Conservation (phyloP, 2,888 invertebrate genomes). For the Pseudolycoriella hygida region DNA sequence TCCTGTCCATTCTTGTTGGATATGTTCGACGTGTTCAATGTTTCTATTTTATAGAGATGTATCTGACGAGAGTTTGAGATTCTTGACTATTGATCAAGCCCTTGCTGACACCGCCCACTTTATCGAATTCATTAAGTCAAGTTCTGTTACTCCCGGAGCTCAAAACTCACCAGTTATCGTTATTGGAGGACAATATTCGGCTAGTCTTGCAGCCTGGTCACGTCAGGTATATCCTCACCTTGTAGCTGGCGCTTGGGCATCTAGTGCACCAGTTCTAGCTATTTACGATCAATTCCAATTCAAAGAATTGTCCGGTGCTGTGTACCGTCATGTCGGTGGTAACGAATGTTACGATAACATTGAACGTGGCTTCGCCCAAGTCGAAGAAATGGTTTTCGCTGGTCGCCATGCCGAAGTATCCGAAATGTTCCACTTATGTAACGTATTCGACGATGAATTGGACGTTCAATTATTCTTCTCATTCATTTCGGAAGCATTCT, state of each 20-base stretch:
- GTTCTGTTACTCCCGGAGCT: neutral
- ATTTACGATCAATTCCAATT: neutral
- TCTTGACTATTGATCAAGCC: slow-evolving; percentile 39
- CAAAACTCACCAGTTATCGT: slow-evolving; percentile 12
- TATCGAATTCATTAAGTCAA: slow-evolving; percentile 27
- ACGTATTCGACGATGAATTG: neutral
- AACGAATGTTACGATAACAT: neutral
- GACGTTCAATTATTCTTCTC: neutral
- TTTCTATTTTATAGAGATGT: neutral
- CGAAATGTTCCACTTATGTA: neutral
- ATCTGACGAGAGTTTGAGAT: slow-evolving; percentile 32
- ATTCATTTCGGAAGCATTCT: neutral
- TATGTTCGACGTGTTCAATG: too few species aligned
- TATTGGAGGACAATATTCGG: slow-evolving; percentile 24
- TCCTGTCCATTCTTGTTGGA: too few species aligned
- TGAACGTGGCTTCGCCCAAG: neutral
- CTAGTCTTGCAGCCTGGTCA: slow-evolving; percentile 39
- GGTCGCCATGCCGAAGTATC: neutral
- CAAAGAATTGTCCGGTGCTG: slow-evolving; percentile 1
- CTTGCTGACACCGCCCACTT: slow-evolving; percentile 39
- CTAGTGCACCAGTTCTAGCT: slow-evolving; percentile 36
- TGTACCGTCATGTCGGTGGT: neutral
- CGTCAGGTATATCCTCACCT: slow-evolving; percentile 38
- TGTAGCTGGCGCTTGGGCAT: slow-evolving; percentile 33
- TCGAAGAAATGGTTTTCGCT: neutral